phyloP scores from a whole-genome alignment of 1,140 invertebrate species.

The Caenorhabditis latens region DNA sequence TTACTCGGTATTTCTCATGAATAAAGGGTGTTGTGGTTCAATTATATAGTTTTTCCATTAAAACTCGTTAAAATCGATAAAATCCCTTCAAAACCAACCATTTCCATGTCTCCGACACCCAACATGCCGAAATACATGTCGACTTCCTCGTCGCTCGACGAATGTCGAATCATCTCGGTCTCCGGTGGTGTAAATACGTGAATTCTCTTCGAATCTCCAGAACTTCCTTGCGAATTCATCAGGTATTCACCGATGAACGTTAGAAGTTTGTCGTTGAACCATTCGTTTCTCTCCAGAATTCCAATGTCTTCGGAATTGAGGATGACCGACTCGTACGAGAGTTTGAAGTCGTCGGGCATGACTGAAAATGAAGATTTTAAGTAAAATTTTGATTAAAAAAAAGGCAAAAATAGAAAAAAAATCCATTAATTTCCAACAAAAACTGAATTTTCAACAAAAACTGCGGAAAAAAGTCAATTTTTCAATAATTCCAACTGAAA shows the following conservation, averaged over 20 bases:
- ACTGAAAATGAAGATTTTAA: no score
- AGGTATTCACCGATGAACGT: constrained; percentile 32
- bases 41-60: no score
- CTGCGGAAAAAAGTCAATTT: no score
- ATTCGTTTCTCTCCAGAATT: constrained; percentile 22
- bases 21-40: no score
- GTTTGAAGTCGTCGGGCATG: background rate
- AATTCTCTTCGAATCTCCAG: background rate
- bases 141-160: background rate
- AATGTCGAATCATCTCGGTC: constrained; percentile 7
- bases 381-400: no score
- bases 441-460: no score
- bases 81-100: no score
- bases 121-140: background rate
- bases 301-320: constrained; percentile 7
- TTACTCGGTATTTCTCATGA: no score
- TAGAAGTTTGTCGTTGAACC: constrained; percentile 59
- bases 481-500: no score
- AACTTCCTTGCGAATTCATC: background rate
- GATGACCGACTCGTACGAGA: constrained; percentile 38
- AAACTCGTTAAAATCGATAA: no score
- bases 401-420: no score
- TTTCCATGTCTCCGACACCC: background rate
- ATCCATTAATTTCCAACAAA: no score
- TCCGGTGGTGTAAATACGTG: background rate